phyloP scores from a whole-genome alignment of 2,113 vertebrate genomes.

The Esox niger region DNA sequence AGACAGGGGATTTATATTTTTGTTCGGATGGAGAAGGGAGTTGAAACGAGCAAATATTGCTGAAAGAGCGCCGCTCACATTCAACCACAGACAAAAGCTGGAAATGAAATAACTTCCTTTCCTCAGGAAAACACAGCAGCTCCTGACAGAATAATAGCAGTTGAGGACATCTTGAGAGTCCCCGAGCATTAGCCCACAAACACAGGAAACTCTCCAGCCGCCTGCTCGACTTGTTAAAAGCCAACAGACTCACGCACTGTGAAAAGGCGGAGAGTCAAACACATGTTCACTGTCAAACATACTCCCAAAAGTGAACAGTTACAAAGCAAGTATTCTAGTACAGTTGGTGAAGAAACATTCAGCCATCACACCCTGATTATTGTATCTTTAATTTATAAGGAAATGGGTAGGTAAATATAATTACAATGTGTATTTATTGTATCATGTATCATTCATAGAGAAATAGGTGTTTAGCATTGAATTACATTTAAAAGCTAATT shows the following conservation, averaged over 20 bases:
- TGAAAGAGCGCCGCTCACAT: conserved; percentile 96
- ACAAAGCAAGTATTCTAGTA: not conserved
- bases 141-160: conserved; percentile 96
- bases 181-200: conserved; percentile 67
- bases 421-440: too few relatives aligned
- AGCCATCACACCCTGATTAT: too few relatives aligned
- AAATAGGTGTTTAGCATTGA: too few relatives aligned
- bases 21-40: conserved; percentile 90
- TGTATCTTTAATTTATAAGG: too few relatives aligned
- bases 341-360: too few relatives aligned
- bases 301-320: not conserved
- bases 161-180: conserved; percentile 77
- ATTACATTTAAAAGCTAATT: too few relatives aligned
- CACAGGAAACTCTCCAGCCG: conserved; percentile 86
- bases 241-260: conserved; percentile 59
- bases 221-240: conserved; percentile 82
- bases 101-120: conserved; percentile 99
- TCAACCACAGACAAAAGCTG: conserved; percentile 96
- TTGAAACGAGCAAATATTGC: conserved; percentile 93
- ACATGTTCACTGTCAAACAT: conserved; percentile 11
- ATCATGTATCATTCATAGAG: too few relatives aligned
- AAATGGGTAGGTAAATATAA: too few relatives aligned
- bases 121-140: conserved; percentile 79
- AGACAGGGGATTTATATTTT: conserved; percentile 96
- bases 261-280: conserved; percentile 37